phyloP scores from a whole-genome alignment of 2,797 vertebrate species.

The Chrysocyon brachyurus region DNA sequence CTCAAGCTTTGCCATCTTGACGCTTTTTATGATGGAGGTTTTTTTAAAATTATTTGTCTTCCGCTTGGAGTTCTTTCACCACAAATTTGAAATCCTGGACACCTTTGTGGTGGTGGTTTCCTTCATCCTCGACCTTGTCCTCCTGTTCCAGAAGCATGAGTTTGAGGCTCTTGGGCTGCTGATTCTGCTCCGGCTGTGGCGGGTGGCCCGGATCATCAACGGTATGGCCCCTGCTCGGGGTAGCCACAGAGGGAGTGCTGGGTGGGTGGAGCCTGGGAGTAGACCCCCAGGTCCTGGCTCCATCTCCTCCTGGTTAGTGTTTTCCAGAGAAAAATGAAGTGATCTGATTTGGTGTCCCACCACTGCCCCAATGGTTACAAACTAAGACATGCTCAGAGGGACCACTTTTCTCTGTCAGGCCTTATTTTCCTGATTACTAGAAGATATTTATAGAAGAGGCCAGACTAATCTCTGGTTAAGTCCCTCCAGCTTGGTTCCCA shows the following conservation, averaged over 20 bases:
- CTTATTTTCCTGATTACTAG: not conserved
- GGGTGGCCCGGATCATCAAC: slow-evolving; percentile 97
- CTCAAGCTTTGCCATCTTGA: slow-evolving; percentile 94
- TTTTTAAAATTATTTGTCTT: slow-evolving; percentile 94
- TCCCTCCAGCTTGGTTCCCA: not conserved
- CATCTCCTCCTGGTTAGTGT: not conserved
- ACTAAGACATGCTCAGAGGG: not conserved
- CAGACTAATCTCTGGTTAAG: not conserved
- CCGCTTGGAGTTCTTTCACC: slow-evolving; percentile 95
- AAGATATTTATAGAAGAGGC: not conserved
- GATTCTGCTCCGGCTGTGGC: slow-evolving; percentile 97
- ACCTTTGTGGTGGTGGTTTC: slow-evolving; percentile 93
- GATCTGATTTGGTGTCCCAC: not conserved
- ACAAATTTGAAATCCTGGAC: slow-evolving; percentile 98
- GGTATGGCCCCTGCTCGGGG: slow-evolving; percentile 87
- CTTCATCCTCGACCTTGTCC: slow-evolving; percentile 94
- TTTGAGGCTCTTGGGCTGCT: slow-evolving; percentile 95
- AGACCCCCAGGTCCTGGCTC: not conserved
- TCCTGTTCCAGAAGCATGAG: slow-evolving; percentile 92
- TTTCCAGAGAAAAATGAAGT: not conserved
- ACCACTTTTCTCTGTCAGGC: not conserved
- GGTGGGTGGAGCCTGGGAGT: fast-evolving
- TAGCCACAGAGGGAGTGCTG: fast-evolving
- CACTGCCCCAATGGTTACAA: not conserved
- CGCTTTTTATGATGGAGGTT: slow-evolving; percentile 96